These are phyloP conservation scores for Phytoseiulus persimilis DNA, from an alignment of 2,888 invertebrate genomes.

Conservation along the genomic window DNA sequence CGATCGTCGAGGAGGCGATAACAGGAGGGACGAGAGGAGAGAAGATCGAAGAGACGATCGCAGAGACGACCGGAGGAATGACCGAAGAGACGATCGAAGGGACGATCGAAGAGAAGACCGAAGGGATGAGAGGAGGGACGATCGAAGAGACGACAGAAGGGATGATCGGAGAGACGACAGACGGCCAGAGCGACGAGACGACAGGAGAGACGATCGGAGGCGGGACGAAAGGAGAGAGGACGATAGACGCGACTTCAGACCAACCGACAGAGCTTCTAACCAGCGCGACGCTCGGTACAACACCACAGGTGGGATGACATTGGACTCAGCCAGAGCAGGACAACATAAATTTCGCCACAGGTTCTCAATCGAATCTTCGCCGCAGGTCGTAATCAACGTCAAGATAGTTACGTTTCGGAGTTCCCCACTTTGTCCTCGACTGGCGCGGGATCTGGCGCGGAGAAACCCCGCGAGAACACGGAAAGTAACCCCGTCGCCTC, in stretches of 20 bases:
- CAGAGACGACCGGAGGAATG: no score
- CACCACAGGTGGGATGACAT: neutral
- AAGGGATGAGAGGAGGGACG: neutral
- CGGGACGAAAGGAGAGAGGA: neutral
- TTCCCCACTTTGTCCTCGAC: slow-evolving; percentile 7
- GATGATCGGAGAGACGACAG: neutral
- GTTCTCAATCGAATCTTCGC: no score
- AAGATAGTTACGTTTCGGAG: slow-evolving; percentile 18
- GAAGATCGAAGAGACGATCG: neutral
- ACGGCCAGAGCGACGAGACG: neutral
- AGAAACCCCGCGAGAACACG: neutral
- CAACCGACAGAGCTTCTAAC: neutral
- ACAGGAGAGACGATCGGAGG: neutral
- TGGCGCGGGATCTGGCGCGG: neutral
- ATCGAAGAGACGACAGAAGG: neutral
- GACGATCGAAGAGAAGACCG: neutral
- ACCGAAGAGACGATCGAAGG: neutral
- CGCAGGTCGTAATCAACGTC: neutral
- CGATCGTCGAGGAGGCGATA: neutral
- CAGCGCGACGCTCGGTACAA: neutral
- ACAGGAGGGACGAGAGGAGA: neutral
- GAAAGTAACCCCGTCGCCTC: neutral
- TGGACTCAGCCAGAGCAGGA: no score
- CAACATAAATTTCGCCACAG: no score
- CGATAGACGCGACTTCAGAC: neutral